Evolutionary conservation across 2,888 invertebrate species (phyloP).

Genomic region (Sarcophaga rosellei): DNA sequence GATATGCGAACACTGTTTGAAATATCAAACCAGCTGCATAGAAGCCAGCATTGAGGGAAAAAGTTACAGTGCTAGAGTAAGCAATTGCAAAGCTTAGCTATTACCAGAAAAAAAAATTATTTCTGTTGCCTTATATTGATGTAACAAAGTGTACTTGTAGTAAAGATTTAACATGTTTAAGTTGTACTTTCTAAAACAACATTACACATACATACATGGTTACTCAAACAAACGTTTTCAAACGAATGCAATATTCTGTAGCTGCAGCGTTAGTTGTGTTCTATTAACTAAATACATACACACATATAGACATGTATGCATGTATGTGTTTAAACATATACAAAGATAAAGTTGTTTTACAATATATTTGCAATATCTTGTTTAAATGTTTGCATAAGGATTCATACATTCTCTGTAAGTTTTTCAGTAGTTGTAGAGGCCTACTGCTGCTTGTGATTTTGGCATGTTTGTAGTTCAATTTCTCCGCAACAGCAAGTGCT

Average conservation of each 20-base stretch:
- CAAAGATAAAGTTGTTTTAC: conserved; percentile 6
- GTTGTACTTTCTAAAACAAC: not conserved
- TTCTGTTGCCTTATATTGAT: not conserved
- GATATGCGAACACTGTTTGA: not conserved
- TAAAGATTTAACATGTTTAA: conserved; percentile 1
- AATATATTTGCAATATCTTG: not conserved
- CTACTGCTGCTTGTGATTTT: not conserved
- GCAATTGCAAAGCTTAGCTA: too few relatives aligned
- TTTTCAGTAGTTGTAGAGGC: not conserved
- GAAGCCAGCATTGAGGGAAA: not conserved
- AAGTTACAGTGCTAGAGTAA: not conserved
- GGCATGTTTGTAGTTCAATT: not conserved
- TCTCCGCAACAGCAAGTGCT: not conserved
- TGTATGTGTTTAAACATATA: too few relatives aligned
- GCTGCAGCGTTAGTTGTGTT: conserved; percentile 10
- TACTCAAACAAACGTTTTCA: not conserved
- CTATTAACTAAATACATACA: not conserved
- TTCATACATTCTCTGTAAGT: not conserved
- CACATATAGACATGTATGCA: not conserved
- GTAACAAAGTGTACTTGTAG: not conserved
- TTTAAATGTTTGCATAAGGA: not conserved
- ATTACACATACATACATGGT: not conserved
- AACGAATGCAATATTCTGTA: conserved; percentile 12
- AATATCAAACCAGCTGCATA: not conserved
- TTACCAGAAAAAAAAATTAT: too few relatives aligned